A percentile compares a stretch with the other conserved stretches of the same genome.
Conservation (phyloP, 2,888 invertebrate species). For the Frankliniella fusca region DNA sequence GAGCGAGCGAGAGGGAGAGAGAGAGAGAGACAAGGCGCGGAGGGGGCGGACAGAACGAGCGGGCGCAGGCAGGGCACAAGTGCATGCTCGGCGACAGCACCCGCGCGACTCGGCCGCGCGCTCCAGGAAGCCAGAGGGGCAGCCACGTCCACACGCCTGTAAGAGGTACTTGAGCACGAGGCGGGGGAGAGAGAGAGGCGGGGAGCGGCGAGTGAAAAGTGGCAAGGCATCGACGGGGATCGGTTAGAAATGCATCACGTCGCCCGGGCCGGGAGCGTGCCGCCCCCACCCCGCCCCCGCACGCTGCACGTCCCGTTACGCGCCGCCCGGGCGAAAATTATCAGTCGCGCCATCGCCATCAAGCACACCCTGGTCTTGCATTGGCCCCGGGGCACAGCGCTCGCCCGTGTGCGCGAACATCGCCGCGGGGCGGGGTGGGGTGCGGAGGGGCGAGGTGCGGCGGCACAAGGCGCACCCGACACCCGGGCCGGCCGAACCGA, state of each 20-base stretch:
- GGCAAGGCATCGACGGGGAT: background rate
- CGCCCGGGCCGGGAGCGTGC: background rate
- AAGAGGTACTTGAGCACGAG: background rate
- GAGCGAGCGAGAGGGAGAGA: background rate
- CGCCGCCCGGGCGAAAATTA: background rate
- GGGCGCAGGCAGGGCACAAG: background rate
- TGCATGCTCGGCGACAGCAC: background rate
- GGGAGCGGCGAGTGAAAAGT: background rate
- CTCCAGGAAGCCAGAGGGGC: background rate
- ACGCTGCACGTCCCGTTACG: background rate
- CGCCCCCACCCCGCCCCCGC: no score
- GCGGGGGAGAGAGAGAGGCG: background rate
- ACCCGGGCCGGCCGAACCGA: no score
- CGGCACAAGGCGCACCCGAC: no score
- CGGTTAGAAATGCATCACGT: conserved; percentile 10
- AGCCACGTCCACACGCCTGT: background rate
- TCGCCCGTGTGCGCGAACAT: no score
- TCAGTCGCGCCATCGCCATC: background rate
- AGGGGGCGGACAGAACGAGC: background rate
- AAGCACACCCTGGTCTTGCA: background rate
- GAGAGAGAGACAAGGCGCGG: background rate
- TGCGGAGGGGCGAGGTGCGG: no score
- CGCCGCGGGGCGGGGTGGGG: background rate
- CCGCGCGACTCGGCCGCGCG: background rate
- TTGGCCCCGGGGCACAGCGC: background rate